A percentile compares a stretch with the other conserved stretches of the same genome.
Conservation (phyloP, 2,797 vertebrate genomes). For the Aphelocoma californica region DNA sequence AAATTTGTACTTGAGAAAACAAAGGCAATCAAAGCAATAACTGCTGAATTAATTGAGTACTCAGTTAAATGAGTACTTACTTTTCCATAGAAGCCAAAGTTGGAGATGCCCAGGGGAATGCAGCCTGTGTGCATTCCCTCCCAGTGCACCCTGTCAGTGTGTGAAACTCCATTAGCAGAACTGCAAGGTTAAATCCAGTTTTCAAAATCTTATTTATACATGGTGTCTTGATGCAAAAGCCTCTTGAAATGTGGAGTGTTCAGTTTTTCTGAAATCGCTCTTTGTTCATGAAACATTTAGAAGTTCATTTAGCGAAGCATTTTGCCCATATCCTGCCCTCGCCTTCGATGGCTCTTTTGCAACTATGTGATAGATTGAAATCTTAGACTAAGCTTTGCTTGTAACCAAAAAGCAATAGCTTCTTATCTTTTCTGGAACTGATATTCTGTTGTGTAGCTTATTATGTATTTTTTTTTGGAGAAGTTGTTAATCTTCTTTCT, state of each 20-base stretch:
- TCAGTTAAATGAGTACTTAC: not conserved
- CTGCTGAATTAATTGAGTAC: not conserved
- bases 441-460: not conserved
- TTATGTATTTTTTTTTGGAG: not conserved
- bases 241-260: not conserved
- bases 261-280: not conserved
- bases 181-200: not conserved
- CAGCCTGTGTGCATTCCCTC: accelerated
- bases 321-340: not conserved
- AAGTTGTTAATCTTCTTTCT: not conserved
- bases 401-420: slow-evolving; percentile 22
- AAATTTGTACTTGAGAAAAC: not conserved
- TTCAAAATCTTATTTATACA: not conserved
- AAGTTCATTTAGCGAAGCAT: not conserved
- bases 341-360: not conserved
- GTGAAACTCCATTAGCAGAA: not conserved
- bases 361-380: not conserved
- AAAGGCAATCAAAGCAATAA: not conserved
- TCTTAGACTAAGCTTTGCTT: not conserved
- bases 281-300: not conserved
- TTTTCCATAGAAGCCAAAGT: not conserved
- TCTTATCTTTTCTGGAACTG: slow-evolving; percentile 50
- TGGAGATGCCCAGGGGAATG: not conserved
- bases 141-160: not conserved
- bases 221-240: not conserved